Conservation (phyloP, 2,888 invertebrate genomes). For the Trilocha varians region DNA sequence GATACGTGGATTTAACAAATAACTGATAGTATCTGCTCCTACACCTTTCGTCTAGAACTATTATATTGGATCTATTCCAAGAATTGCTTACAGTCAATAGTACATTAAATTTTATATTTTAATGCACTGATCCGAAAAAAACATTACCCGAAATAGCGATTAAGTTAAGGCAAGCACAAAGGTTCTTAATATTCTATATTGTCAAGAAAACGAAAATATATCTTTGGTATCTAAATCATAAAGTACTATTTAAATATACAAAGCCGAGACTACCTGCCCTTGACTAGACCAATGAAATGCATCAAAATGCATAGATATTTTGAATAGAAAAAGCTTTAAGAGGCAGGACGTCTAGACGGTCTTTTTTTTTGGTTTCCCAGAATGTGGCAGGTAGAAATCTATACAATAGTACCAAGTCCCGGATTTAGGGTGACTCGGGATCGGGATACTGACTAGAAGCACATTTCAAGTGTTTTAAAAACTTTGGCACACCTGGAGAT, state of each 20-base stretch:
- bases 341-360: conserved; percentile 68
- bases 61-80: neutral
- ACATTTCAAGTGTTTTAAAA: neutral
- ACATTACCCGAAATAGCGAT: neutral
- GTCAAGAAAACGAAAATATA: conserved; percentile 30
- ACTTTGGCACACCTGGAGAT: neutral
- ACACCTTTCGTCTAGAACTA: neutral
- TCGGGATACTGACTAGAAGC: neutral
- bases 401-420: conserved; percentile 21
- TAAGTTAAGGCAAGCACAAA: neutral
- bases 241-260: conserved; percentile 39
- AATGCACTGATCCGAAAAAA: neutral
- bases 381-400: conserved; percentile 56
- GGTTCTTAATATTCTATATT: conserved; percentile 23
- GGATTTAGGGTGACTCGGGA: conserved; percentile 6
- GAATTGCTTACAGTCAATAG: neutral
- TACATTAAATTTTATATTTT: neutral
- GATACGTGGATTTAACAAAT: neutral
- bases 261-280: conserved; percentile 53
- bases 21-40: neutral
- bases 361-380: conserved; percentile 47
- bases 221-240: conserved; percentile 39
- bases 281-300: conserved; percentile 49
- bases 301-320: conserved; percentile 53
- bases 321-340: conserved; percentile 57